Base-by-base conservation (phyloP, 2,113 vertebrate species). In the Trematocara nigrifrons region DNA sequence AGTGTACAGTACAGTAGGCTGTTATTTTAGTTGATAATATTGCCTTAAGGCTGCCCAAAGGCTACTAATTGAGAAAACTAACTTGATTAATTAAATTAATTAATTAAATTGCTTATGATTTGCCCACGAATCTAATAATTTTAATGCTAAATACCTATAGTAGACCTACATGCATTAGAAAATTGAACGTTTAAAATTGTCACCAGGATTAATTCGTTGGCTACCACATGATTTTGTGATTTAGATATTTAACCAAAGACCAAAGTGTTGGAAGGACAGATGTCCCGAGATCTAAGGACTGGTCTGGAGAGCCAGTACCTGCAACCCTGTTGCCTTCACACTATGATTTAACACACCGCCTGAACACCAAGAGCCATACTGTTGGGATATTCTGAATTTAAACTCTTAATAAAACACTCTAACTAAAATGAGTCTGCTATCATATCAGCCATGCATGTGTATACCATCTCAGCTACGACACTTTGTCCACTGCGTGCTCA, bases 51-150 rank as follows among this genome's bases (percentile, higher is more conserved):
- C 64, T 42, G 38, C 7, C 0, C 12, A 45, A 22, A 0, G 12
- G 3, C 20, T 42, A 42, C n/a, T 0, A 0, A 42, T 2, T 45
- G 12, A 69, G 7, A 15, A 69, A 69, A 26, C 5, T 0, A 40
- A 22, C 0, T 26, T 42, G 1, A 69, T 22, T 42, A 0, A 13
- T 26, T 69, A 0, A 3, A 15, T 9, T 26, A 71, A 15, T 26
- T 45, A 26, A 71, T 71, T 6, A 45, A 26, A 6, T 71, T 71
- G 12, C 40, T 45, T 45, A 15, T 45, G 7, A 71, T 71, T 71
- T 45, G 20, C 40, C 1, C 13, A 45, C 29, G 66, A 74, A 16
- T 71, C 13, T 29, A 71, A 71, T 29, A 1, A 5, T 13, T 16
- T 16, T 47, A 4, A 66, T 64, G 20, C 66, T 26, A 3, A 71